phyloP scores from a whole-genome alignment of 2,888 invertebrate genomes.

The Leuctra nigra region DNA sequence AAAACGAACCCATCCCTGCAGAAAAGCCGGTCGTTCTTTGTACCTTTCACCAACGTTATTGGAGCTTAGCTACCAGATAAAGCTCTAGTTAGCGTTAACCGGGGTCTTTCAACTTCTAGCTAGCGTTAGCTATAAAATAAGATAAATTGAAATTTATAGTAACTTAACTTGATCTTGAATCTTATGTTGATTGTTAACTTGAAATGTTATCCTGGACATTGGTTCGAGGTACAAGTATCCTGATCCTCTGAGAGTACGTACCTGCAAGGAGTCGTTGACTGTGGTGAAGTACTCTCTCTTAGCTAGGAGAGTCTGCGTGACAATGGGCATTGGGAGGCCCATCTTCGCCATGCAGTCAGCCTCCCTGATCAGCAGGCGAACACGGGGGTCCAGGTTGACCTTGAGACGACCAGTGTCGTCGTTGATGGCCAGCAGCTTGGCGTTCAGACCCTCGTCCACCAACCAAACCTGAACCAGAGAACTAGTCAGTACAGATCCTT shows the following conservation, averaged over 20 bases:
- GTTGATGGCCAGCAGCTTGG: slow-evolving; percentile 55
- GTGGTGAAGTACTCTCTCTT: slow-evolving; percentile 70
- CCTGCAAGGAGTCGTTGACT: slow-evolving; percentile 70
- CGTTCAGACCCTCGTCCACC: slow-evolving; percentile 55
- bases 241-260: slow-evolving; percentile 33
- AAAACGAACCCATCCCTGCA: too few species aligned
- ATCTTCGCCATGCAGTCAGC: slow-evolving; percentile 80
- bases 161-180: too few species aligned
- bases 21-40: too few species aligned
- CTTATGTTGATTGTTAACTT: too few species aligned
- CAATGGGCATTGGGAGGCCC: slow-evolving; percentile 71
- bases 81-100: too few species aligned
- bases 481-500: too few species aligned
- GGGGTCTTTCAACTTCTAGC: too few species aligned
- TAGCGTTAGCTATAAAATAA: too few species aligned
- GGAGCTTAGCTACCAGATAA: too few species aligned
- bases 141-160: too few species aligned
- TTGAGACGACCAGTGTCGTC: slow-evolving; percentile 56
- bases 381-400: slow-evolving; percentile 71
- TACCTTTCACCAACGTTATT: too few species aligned
- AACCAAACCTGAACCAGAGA: slow-evolving; percentile 49
- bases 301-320: slow-evolving; percentile 69
- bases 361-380: slow-evolving; percentile 71
- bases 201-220: too few species aligned
- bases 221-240: neutral